Evolutionary conservation across 30 jellyfish, hydroid and myxozoan species (phyloP).

Genomic region (Pelagia noctiluca): DNA sequence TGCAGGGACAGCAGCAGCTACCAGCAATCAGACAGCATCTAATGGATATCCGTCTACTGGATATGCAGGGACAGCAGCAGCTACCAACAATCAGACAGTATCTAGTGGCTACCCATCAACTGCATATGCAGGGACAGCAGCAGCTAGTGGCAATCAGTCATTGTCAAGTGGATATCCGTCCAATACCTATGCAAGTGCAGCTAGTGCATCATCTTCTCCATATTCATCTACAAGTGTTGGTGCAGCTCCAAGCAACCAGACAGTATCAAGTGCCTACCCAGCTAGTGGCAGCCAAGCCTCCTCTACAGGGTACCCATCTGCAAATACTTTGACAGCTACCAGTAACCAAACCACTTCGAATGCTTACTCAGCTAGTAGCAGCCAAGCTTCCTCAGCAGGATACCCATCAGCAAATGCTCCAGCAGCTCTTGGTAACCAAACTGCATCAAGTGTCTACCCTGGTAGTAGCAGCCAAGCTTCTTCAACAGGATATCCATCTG

Average conservation of each 20-base stretch:
- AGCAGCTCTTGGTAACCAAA: not conserved
- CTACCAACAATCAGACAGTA: not conserved
- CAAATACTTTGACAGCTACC: not conserved
- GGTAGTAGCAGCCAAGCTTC: not conserved
- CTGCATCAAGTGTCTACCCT: not conserved
- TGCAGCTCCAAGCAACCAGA: not conserved
- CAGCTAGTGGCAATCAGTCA: no score
- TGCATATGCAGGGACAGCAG: no score
- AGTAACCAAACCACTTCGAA: not conserved
- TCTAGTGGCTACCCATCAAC: not conserved
- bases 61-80: not conserved
- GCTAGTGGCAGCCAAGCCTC: constrained; percentile 7
- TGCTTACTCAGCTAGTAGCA: not conserved
- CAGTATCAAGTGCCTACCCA: not conserved
- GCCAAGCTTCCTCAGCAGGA: not conserved
- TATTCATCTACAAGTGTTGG: not conserved
- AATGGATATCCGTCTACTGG: no score
- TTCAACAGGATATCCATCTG: not conserved
- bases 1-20: no score
- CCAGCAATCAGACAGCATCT: no score
- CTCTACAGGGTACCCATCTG: not conserved
- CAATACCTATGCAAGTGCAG: not conserved
- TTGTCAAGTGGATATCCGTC: no score
- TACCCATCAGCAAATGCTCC: not conserved
- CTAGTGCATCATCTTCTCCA: not conserved